phyloP scores from a whole-genome alignment of 2,797 vertebrate genomes.

The Chelon labrosus region DNA sequence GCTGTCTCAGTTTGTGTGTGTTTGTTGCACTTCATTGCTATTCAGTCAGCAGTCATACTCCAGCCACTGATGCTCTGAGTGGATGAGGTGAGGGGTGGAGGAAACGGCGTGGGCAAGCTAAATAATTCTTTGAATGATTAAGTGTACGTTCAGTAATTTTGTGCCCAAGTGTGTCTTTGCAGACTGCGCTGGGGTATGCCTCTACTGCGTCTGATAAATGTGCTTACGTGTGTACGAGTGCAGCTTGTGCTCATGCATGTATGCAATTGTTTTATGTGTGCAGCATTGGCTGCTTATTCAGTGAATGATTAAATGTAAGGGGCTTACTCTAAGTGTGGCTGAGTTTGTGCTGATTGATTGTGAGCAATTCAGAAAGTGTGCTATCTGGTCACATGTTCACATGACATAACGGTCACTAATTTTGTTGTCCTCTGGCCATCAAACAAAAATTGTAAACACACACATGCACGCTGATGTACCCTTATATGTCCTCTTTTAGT shows the following conservation, averaged over 20 bases:
- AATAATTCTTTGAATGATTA: conserved; percentile 41
- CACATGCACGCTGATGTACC: not conserved
- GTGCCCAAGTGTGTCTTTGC: conserved; percentile 22
- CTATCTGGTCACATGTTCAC: conserved; percentile 1
- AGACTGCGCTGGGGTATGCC: not conserved
- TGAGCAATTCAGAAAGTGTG: conserved; percentile 10
- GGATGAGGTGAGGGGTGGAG: conserved; percentile 15
- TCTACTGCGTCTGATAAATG: conserved; percentile 15
- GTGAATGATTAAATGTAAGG: conserved; percentile 12
- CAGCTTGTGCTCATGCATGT: conserved; percentile 8
- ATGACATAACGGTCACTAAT: not conserved
- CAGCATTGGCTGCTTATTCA: not conserved
- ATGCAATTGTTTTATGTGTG: not conserved
- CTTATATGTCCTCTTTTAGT: not conserved
- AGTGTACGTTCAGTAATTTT: conserved; percentile 16
- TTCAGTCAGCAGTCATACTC: conserved; percentile 43
- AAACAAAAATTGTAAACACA: conserved; percentile 2
- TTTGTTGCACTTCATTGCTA: conserved; percentile 38
- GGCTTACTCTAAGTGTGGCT: not conserved
- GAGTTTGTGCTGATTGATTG: not conserved
- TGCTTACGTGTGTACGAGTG: not conserved
- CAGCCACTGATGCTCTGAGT: conserved; percentile 30
- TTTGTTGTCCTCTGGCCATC: not conserved
- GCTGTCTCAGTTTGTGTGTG: conserved; percentile 10
- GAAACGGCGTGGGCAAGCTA: conserved; percentile 27